A percentile compares a stretch with the other conserved stretches of the same genome.
phyloP scores from a whole-genome alignment of 2,113 vertebrate genomes.

The Chionodraco myersi region DNA sequence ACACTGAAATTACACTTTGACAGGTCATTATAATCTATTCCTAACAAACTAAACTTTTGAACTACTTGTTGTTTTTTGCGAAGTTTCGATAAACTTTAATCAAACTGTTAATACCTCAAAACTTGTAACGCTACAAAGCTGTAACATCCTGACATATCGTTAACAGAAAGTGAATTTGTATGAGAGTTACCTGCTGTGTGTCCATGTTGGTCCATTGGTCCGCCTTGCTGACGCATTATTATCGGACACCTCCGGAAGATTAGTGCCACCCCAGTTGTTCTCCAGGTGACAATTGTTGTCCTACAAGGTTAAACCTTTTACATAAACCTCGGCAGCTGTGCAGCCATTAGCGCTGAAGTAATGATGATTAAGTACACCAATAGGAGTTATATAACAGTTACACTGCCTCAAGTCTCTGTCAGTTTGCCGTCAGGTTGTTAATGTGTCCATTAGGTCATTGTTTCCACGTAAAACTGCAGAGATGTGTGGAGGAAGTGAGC shows the following conservation, averaged over 20 bases:
- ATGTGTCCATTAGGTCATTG: background rate
- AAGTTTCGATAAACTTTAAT: background rate
- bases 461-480: background rate
- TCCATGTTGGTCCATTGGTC: slow-evolving; percentile 61
- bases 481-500: background rate
- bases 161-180: slow-evolving; percentile 40
- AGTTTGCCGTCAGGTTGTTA: slow-evolving; percentile 18
- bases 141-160: background rate
- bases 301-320: slow-evolving; percentile 68
- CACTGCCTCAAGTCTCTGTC: background rate
- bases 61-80: background rate
- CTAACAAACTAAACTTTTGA: background rate
- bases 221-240: slow-evolving; percentile 56
- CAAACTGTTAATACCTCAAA: background rate
- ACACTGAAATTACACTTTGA: background rate
- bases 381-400: slow-evolving; percentile 7
- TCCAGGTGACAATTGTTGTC: slow-evolving; percentile 65
- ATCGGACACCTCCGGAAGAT: slow-evolving; percentile 67
- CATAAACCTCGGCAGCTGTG: slow-evolving; percentile 56
- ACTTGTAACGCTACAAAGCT: background rate
- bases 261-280: slow-evolving; percentile 61
- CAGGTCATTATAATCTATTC: background rate
- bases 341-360: slow-evolving; percentile 11
- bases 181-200: slow-evolving; percentile 69
- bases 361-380: slow-evolving; percentile 40